phyloP scores from a whole-genome alignment of 2,888 invertebrate genomes.

The Luperina nickerlii region DNA sequence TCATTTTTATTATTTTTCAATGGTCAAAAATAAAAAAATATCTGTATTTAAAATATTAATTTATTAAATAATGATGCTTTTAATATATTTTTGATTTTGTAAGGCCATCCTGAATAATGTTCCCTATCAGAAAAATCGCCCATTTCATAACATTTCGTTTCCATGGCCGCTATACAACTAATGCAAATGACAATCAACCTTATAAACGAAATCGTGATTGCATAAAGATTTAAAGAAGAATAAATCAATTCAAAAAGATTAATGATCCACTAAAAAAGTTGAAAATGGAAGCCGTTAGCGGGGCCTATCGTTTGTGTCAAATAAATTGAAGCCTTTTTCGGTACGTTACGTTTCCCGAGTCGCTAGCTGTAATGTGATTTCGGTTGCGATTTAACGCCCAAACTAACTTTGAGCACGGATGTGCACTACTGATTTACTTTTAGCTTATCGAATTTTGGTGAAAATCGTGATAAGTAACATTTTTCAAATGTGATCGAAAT shows the following conservation, averaged over 20 bases:
- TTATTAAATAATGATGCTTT: no score
- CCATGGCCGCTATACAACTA: neutral
- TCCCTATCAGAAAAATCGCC: no score
- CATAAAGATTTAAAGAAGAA: neutral
- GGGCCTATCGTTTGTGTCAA: conserved; percentile 64
- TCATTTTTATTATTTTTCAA: no score
- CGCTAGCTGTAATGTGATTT: conserved; percentile 70
- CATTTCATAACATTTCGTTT: neutral
- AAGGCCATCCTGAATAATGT: no score
- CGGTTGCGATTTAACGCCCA: conserved; percentile 71
- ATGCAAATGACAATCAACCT: neutral
- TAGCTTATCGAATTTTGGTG: neutral
- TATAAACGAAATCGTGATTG: neutral
- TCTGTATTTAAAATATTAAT: neutral
- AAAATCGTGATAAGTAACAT: neutral
- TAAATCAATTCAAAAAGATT: conserved; percentile 55
- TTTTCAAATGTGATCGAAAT: neutral
- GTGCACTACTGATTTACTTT: conserved; percentile 37
- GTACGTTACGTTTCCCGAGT: conserved; percentile 51
- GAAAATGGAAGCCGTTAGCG: conserved; percentile 52
- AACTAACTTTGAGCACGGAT: conserved; percentile 63
- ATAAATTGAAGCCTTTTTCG: conserved; percentile 71
- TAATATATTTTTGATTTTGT: no score
- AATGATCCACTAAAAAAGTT: conserved; percentile 44
- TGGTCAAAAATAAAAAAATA: neutral